Evolutionary conservation across 2,888 invertebrate genomes (phyloP), one percentile per base, ranked within the genome.

Genomic region (Tethea ocularis): DNA sequence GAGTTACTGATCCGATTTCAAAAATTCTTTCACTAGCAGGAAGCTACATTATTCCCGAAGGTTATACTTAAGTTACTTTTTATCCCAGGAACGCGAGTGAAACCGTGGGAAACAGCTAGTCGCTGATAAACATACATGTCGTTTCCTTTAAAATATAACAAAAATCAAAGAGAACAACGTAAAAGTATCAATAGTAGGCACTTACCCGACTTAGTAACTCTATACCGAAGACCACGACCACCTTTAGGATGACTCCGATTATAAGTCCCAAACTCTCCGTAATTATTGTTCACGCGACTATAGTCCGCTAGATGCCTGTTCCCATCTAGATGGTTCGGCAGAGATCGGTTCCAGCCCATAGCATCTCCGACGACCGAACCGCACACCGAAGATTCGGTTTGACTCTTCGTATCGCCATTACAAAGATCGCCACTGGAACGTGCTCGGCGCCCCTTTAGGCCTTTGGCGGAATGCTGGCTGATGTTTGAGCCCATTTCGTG

Each of bases 371-470:
- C 93, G 46, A 93, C 93, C 17, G 93, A 93, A 5, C 93, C 93
- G 59, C 93, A 93, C 58, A 93, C 93, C 8, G 93, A 93, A 2
- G 92, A 91, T 61, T 92, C 91, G 5, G 92, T 91, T 63, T 93
- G 91, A 66, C 88, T 90, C 67, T 93, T 91, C 8, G 87, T 83
- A 75, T 93, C 93, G 80, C 94, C 94, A 88, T 96, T 96, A 92
- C 96, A 96, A 51, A 96, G 94, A 85, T 96, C 96, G 52, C 96
- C 96, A 72, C 96, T 96, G 65, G 96, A 96, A 71, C 96, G 95
- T 41, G 96, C 96, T 67, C 96, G 91, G 63, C 96, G 94, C 64
- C 96, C 96, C 61, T 95, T 95, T 56, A 96, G 94, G 71, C 96
- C 95, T 79, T 96, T 96, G 75, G 95, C 94, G 78, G 95, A 95